Evolutionary conservation across 2,888 invertebrate genomes (phyloP).

Genomic region (Pinctada fucata): DNA sequence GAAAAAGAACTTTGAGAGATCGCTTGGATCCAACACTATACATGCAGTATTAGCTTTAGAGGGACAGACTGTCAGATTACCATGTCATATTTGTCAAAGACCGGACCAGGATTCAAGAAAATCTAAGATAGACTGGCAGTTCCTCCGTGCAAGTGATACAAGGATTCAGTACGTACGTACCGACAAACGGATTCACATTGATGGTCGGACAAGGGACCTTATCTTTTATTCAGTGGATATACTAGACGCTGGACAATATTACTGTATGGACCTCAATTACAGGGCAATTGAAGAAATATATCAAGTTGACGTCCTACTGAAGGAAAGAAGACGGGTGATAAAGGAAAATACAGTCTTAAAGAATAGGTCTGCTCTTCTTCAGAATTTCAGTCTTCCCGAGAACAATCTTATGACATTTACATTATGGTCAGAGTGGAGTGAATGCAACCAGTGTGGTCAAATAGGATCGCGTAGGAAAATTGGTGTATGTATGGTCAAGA

Average conservation of each 20-base stretch:
- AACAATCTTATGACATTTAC: slow-evolving; percentile 77
- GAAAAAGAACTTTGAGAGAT: slow-evolving; percentile 34
- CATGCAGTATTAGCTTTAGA: slow-evolving; percentile 59
- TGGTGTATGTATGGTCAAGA: slow-evolving; percentile 81
- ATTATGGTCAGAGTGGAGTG: slow-evolving; percentile 83
- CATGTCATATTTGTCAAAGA: slow-evolving; percentile 54
- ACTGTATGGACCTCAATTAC: slow-evolving; percentile 52
- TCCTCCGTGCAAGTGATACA: slow-evolving; percentile 51
- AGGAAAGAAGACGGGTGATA: slow-evolving; percentile 53
- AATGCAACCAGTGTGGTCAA: slow-evolving; percentile 82
- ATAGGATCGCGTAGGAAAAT: slow-evolving; percentile 81
- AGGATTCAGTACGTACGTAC: slow-evolving; percentile 36
- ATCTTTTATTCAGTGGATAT: slow-evolving; percentile 48
- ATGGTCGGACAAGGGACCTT: slow-evolving; percentile 20
- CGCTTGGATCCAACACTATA: slow-evolving; percentile 42
- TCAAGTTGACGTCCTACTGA: slow-evolving; percentile 66
- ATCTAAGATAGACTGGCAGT: slow-evolving; percentile 55
- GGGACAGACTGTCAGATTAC: slow-evolving; percentile 60
- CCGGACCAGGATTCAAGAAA: slow-evolving; percentile 44
- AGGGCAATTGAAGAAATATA: slow-evolving; percentile 60
- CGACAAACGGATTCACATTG: slow-evolving; percentile 19
- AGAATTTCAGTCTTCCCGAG: slow-evolving; percentile 36
- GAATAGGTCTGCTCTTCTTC: slow-evolving; percentile 19
- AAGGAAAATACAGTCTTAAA: slow-evolving; percentile 15
- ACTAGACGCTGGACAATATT: slow-evolving; percentile 64